Conservation (phyloP, 2,113 vertebrate genomes). For the Ploceus nigricollis region DNA sequence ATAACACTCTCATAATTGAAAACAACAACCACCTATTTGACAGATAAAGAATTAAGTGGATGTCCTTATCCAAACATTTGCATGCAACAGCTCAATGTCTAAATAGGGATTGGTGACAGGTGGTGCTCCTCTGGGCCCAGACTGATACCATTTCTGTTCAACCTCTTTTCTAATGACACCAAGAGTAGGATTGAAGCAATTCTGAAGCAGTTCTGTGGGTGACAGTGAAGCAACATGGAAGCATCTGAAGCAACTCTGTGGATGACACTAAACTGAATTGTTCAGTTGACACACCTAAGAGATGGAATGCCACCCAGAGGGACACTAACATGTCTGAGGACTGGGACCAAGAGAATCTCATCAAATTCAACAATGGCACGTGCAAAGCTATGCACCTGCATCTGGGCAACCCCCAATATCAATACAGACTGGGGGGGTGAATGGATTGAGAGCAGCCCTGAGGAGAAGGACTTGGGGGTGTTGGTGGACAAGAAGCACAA, state of each 20-base stretch:
- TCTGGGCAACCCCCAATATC: rapidly evolving
- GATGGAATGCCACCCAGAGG: neutral
- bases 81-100: neutral
- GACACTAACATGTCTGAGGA: neutral
- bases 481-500: neutral
- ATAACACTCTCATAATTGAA: neutral
- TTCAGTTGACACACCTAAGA: neutral
- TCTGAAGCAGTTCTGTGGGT: neutral
- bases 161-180: neutral
- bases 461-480: neutral
- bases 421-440: rapidly evolving
- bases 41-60: neutral
- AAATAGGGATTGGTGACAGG: neutral
- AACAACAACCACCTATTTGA: neutral
- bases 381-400: neutral
- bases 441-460: neutral
- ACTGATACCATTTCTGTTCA: neutral
- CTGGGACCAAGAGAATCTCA: neutral
- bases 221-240: too few relatives aligned
- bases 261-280: neutral
- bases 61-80: neutral
- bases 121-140: neutral
- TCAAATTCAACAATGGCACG: neutral
- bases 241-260: neutral
- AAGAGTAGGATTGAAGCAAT: neutral